phyloP scores from a whole-genome alignment of 2,797 vertebrate species.

The Mus minutoides region DNA sequence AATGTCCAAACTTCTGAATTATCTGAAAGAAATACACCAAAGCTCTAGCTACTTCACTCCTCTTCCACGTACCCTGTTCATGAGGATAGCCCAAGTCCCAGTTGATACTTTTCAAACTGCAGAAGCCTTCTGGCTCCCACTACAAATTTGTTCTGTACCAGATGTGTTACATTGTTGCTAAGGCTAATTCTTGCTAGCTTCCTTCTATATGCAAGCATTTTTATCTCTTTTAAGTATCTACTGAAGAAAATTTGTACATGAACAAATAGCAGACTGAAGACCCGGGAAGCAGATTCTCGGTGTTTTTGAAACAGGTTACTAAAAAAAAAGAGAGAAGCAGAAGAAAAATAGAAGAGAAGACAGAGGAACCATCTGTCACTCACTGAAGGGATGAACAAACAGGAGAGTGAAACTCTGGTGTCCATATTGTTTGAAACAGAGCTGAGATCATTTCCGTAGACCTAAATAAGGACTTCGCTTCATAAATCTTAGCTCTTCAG shows the following conservation, averaged over 20 bases:
- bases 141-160: neutral
- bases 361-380: neutral
- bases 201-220: neutral
- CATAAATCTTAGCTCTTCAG: neutral
- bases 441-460: too few species aligned
- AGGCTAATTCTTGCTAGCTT: neutral
- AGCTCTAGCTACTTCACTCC: neutral
- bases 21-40: neutral
- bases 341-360: neutral
- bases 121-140: neutral
- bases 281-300: neutral
- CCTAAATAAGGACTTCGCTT: neutral
- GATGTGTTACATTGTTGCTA: neutral
- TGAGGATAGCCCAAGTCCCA: neutral
- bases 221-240: neutral
- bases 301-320: neutral
- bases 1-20: neutral
- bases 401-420: neutral
- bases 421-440: neutral
- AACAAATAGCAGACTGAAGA: neutral
- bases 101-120: neutral
- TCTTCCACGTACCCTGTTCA: neutral
- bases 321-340: constrained; percentile 12
- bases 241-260: neutral
- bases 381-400: neutral